Evolutionary conservation across 2,888 invertebrate genomes (phyloP).

Genomic region (Synanthedon myopaeformis): DNA sequence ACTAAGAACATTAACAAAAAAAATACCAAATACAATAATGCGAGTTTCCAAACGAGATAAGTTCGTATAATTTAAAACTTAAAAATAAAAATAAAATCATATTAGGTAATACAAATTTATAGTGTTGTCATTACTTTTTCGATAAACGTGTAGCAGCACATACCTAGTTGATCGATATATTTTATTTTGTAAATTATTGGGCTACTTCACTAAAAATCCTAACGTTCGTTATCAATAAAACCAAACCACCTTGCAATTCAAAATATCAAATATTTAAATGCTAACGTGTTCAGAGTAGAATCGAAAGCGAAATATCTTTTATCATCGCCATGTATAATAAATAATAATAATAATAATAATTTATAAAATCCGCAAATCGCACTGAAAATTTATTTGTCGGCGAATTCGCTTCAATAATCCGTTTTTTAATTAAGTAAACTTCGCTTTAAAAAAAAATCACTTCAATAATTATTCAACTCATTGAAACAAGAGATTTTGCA

Average conservation of each 20-base stretch:
- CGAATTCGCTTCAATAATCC: too few species aligned
- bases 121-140: background rate
- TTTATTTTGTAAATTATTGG: too few species aligned
- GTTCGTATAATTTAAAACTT: background rate
- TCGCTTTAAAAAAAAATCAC: constrained; percentile 35
- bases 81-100: background rate
- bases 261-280: too few species aligned
- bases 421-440: constrained; percentile 51
- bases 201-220: too few species aligned
- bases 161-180: too few species aligned
- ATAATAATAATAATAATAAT: too few species aligned
- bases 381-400: background rate
- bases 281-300: too few species aligned
- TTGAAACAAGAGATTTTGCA: constrained; percentile 26
- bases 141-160: too few species aligned
- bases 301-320: too few species aligned
- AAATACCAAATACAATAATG: constrained; percentile 37
- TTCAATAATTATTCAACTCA: constrained; percentile 43
- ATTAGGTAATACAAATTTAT: constrained; percentile 1
- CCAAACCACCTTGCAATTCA: too few species aligned
- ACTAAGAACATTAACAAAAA: constrained; percentile 52
- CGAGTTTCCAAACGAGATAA: constrained; percentile 45
- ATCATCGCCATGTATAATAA: too few species aligned
- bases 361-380: background rate
- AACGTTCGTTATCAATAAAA: too few species aligned